Percentiles rank a stretch among this genome's conserved stretches.
phyloP scores from a whole-genome alignment of 2,113 vertebrate species.

The Miniopterus natalensis region DNA sequence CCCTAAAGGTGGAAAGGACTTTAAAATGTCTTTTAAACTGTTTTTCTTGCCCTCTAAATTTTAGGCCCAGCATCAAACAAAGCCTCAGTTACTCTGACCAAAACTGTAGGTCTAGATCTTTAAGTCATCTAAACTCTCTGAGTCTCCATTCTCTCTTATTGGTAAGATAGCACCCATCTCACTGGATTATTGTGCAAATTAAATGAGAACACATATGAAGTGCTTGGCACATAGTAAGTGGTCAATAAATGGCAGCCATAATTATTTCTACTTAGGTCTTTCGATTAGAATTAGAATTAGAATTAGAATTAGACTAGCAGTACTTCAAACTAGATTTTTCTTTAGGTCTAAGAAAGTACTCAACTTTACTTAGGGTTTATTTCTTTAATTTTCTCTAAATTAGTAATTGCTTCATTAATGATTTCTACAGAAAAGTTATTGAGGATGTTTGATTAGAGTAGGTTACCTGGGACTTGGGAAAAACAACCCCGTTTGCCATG shows the following conservation, averaged over 20 bases:
- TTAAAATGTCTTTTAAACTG: conserved; percentile 23
- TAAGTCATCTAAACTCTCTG: not conserved
- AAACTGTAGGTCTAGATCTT: not conserved
- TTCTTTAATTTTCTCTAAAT: conserved; percentile 32
- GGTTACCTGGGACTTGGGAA: not conserved
- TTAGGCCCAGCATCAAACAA: not conserved
- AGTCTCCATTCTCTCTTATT: not conserved
- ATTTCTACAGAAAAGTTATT: not conserved
- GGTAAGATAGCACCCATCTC: not conserved
- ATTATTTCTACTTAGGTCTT: not conserved
- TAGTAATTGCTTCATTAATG: not conserved
- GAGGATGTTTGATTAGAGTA: not conserved
- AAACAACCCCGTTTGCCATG: not conserved
- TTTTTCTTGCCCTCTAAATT: not conserved
- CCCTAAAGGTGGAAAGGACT: not conserved
- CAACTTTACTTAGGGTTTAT: not conserved
- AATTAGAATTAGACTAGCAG: not conserved
- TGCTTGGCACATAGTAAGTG: not conserved
- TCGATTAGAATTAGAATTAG: not conserved
- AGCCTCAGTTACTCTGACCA: not conserved
- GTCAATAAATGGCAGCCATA: not conserved
- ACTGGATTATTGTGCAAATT: not conserved
- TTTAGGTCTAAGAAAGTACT: not conserved
- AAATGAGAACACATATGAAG: not conserved
- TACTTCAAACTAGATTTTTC: not conserved